Evolutionary conservation across 2,888 invertebrate genomes (phyloP).

Genomic region (Temnothorax unifasciatus): DNA sequence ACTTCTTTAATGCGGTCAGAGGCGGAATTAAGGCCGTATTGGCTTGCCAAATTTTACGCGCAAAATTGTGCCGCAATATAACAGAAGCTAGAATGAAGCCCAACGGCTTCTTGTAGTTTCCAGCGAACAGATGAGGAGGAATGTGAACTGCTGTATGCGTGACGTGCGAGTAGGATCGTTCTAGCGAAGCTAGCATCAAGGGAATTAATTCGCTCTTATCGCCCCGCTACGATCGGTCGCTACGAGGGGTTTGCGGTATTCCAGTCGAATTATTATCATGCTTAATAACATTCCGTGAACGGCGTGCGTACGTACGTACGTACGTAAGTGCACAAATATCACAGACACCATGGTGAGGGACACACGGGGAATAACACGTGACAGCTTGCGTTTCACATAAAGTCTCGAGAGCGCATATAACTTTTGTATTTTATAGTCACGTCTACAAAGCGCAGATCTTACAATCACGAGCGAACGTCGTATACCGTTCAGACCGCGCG

Average conservation of each 20-base stretch:
- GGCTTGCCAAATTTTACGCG: constrained; percentile 6
- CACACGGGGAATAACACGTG: not conserved
- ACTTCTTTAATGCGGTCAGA: not conserved
- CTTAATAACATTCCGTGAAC: constrained; percentile 48
- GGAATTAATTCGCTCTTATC: constrained; percentile 56
- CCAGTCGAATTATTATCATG: constrained; percentile 54
- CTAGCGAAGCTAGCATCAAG: constrained; percentile 45
- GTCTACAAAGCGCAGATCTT: no score
- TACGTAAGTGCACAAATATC: constrained; percentile 50
- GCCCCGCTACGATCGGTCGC: constrained; percentile 33
- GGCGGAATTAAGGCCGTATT: not conserved
- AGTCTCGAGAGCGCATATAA: not conserved
- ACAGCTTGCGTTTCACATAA: constrained; percentile 5
- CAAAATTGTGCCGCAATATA: constrained; percentile 22
- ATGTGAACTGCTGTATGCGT: constrained; percentile 26
- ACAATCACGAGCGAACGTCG: not conserved
- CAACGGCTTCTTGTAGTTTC: constrained; percentile 12
- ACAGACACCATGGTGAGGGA: not conserved
- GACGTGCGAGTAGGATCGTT: constrained; percentile 39
- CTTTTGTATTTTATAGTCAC: constrained; percentile 10
- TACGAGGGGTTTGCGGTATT: constrained; percentile 42
- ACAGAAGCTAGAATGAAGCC: not conserved
- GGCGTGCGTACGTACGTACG: not conserved
- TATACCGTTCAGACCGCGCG: no score
- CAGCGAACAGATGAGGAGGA: constrained; percentile 18